Evolutionary conservation across 2,113 vertebrate species (phyloP).

Genomic region (Pseudorhombus dupliciocellatus): DNA sequence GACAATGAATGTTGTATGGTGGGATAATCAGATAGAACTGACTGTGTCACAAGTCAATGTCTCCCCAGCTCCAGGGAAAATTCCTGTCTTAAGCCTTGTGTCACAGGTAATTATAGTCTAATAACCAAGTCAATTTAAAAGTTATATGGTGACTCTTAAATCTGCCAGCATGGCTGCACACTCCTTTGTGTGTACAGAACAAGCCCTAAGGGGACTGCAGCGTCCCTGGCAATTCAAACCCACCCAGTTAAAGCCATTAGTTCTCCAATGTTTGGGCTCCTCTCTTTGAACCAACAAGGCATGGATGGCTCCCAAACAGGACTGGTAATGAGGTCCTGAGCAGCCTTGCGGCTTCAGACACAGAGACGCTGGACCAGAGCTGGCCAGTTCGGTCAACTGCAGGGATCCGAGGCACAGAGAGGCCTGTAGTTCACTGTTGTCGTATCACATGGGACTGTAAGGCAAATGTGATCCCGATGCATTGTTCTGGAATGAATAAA

Average conservation of each 20-base stretch:
- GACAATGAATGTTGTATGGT: no score
- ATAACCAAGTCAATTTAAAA: no score
- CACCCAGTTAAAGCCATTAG: constrained; percentile 80
- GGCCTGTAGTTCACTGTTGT: constrained; percentile 61
- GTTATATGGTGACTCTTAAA: constrained; percentile 1
- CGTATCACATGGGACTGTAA: constrained; percentile 73
- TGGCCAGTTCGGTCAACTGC: constrained; percentile 45
- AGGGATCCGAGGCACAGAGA: constrained; percentile 60
- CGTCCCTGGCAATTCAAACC: constrained; percentile 75
- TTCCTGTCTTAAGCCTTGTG: no score
- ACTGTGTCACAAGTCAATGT: no score
- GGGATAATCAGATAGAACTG: no score
- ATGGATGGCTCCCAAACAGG: constrained; percentile 78
- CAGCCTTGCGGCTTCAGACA: constrained; percentile 60
- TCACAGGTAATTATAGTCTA: no score
- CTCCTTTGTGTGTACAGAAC: constrained; percentile 50
- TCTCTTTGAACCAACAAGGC: constrained; percentile 74
- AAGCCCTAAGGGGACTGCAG: constrained; percentile 58
- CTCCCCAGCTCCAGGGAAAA: no score
- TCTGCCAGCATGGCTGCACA: constrained; percentile 43
- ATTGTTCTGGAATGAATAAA: constrained; percentile 83
- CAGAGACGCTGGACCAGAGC: constrained; percentile 63
- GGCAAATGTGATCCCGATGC: constrained; percentile 82
- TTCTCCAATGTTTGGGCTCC: constrained; percentile 68
- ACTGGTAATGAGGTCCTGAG: constrained; percentile 75